Evolutionary conservation across 2,797 vertebrate genomes (phyloP).

Genomic region (Martes flavigula): DNA sequence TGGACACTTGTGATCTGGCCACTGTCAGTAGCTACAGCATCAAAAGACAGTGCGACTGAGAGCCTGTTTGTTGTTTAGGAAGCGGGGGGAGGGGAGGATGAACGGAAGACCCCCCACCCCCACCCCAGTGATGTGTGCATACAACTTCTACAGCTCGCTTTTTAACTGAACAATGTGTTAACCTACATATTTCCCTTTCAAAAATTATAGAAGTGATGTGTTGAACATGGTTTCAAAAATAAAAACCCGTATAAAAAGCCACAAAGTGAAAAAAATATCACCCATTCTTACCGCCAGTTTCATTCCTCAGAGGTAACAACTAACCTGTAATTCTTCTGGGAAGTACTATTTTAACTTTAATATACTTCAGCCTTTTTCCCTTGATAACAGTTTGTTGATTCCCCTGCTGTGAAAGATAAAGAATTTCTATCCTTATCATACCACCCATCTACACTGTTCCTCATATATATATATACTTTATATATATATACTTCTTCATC

Average conservation of each 20-base stretch:
- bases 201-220: not conserved
- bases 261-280: not conserved
- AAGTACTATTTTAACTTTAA: not conserved
- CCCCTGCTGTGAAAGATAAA: not conserved
- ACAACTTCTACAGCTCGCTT: not conserved
- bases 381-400: not conserved
- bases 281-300: not conserved
- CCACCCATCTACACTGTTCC: not conserved
- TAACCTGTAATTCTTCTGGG: not conserved
- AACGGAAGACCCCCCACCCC: not conserved
- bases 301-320: not conserved
- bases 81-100: not conserved
- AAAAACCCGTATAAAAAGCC: not conserved
- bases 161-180: not conserved
- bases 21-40: not conserved
- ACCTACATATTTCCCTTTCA: not conserved
- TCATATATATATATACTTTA: not conserved
- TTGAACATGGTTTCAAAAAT: not conserved
- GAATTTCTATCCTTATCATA: not conserved
- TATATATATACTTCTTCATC: not conserved
- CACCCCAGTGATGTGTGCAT: not conserved
- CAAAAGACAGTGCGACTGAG: not conserved
- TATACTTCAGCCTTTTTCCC: not conserved
- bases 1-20: not conserved
- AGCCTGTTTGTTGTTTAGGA: not conserved